A percentile compares a stretch with the other conserved stretches of the same genome.
Conservation (phyloP, 1,140 invertebrate species). For the Cataglyphis hispanica region DNA sequence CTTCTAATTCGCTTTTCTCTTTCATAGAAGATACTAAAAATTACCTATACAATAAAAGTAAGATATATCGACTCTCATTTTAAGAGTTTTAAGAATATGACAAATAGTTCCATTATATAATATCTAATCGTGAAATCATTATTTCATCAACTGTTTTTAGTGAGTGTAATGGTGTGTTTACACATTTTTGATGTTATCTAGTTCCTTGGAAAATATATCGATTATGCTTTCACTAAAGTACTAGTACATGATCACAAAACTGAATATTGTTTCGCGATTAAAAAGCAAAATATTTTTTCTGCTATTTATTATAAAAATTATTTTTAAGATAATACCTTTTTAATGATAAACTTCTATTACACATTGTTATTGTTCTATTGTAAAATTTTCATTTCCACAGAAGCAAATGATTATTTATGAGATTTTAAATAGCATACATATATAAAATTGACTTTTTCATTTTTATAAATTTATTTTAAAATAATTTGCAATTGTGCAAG, state of each 20-base stretch:
- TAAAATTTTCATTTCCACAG: not conserved
- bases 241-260: not conserved
- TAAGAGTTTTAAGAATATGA: not conserved
- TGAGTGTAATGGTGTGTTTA: not conserved
- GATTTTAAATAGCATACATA: not conserved
- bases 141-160: not conserved
- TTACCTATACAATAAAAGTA: not conserved
- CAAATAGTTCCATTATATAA: not conserved
- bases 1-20: not conserved
- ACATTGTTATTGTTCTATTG: too few species aligned
- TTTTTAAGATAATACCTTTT: not conserved
- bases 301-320: not conserved
- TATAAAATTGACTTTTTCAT: not conserved
- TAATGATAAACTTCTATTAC: too few species aligned
- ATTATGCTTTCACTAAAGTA: not conserved
- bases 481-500: conserved; percentile 15
- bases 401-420: not conserved
- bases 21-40: not conserved
- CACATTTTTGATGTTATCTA: conserved; percentile 7
- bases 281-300: not conserved
- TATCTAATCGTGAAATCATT: conserved; percentile 5
- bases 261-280: not conserved
- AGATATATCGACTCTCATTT: not conserved
- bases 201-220: not conserved
- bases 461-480: not conserved